Percentiles rank a stretch among this genome's conserved stretches.
Conservation (phyloP, 2,888 invertebrate species). For the Xanthorhoe designata region DNA sequence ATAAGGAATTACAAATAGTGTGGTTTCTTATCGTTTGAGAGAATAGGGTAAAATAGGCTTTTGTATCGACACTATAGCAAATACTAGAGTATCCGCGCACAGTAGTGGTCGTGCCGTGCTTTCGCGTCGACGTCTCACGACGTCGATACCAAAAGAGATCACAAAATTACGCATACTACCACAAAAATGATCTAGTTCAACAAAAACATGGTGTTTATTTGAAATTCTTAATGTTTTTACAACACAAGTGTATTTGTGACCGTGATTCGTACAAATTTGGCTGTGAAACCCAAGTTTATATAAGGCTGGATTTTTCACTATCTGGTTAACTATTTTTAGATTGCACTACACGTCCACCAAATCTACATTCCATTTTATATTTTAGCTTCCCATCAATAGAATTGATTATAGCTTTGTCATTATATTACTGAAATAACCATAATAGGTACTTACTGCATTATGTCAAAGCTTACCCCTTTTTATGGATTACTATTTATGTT, state of each 20-base stretch:
- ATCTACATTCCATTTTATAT: conserved; percentile 47
- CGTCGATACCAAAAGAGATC: conserved; percentile 56
- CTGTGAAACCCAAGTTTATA: conserved; percentile 53
- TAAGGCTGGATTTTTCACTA: conserved; percentile 61
- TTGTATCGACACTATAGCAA: conserved; percentile 62
- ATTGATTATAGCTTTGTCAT: conserved; percentile 1
- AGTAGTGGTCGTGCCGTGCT: conserved; percentile 71
- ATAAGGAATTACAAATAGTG: background rate
- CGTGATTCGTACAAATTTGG: conserved; percentile 49
- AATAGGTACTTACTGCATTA: conserved; percentile 75
- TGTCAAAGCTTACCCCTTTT: conserved; percentile 57
- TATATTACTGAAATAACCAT: conserved; percentile 32
- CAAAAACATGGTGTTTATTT: conserved; percentile 51
- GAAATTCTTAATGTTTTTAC: conserved; percentile 42
- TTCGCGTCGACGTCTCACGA: conserved; percentile 70
- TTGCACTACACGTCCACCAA: conserved; percentile 50
- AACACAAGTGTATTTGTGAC: conserved; percentile 49
- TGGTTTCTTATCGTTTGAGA: background rate
- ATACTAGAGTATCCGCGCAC: conserved; percentile 68
- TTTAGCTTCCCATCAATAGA: background rate
- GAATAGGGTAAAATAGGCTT: conserved; percentile 43
- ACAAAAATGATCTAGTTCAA: conserved; percentile 66
- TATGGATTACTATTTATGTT: conserved; percentile 27
- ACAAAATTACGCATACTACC: conserved; percentile 55
- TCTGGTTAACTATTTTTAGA: conserved; percentile 65